A percentile compares a stretch with the other conserved stretches of the same genome.
phyloP scores from a whole-genome alignment of 2,113 vertebrate genomes.

The Scortum barcoo region DNA sequence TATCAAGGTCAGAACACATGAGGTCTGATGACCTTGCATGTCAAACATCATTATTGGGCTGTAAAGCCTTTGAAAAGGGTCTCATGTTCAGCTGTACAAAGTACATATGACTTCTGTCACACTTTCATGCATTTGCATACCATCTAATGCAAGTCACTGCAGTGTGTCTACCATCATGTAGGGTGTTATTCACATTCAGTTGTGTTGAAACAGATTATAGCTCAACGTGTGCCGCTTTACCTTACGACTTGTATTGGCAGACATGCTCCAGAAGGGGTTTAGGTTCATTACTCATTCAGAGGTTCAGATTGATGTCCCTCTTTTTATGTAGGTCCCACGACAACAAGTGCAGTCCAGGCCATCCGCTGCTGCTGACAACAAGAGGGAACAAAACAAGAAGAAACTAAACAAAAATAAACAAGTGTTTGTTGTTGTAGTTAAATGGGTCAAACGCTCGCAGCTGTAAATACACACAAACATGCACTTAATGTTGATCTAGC shows the following conservation, averaged over 20 bases:
- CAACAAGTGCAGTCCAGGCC: constrained; percentile 61
- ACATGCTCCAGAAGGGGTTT: constrained; percentile 99
- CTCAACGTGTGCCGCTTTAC: constrained; percentile 75
- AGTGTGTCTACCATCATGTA: no score
- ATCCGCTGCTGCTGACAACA: constrained; percentile 73
- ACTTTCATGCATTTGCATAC: background rate
- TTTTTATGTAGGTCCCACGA: constrained; percentile 73
- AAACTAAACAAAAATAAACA: constrained; percentile 20
- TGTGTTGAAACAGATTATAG: background rate
- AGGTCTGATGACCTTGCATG: background rate
- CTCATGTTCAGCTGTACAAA: background rate
- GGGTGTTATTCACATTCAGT: background rate
- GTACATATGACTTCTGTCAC: background rate
- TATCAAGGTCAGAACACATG: no score
- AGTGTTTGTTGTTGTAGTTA: background rate
- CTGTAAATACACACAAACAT: background rate
- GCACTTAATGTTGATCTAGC: background rate
- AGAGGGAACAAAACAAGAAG: constrained; percentile 21
- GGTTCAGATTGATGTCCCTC: constrained; percentile 70
- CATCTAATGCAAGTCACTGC: background rate
- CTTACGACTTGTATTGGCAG: constrained; percentile 92
- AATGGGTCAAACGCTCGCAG: background rate
- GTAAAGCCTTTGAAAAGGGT: background rate
- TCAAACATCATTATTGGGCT: background rate
- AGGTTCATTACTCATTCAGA: constrained; percentile 93